Conservation (phyloP, 2,113 vertebrate species). For the Pterocles burchelli region DNA sequence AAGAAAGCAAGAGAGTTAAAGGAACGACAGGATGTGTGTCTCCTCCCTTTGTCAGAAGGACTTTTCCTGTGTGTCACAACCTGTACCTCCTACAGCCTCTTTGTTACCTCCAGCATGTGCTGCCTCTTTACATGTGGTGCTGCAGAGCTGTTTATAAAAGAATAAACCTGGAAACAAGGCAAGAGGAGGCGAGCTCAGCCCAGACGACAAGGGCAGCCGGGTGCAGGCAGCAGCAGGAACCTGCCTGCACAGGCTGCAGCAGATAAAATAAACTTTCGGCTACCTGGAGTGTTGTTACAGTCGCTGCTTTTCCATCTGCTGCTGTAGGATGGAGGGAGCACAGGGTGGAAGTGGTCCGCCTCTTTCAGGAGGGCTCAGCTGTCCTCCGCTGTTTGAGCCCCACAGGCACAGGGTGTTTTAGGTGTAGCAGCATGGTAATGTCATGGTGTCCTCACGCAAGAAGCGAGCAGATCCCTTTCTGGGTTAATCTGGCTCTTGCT, state of each 20-base stretch:
- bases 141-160: background rate
- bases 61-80: no score
- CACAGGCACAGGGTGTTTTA: rapidly evolving
- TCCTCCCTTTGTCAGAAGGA: background rate
- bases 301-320: rapidly evolving
- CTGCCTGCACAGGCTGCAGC: background rate
- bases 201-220: background rate
- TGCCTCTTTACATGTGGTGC: background rate
- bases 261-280: background rate
- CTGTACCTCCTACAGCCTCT: rapidly evolving
- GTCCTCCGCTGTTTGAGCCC: rapidly evolving
- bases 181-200: rapidly evolving
- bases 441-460: background rate
- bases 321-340: background rate
- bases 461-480: rapidly evolving
- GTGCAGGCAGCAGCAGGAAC: background rate
- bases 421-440: rapidly evolving
- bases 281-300: background rate
- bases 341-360: background rate
- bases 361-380: background rate
- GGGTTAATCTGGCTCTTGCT: background rate
- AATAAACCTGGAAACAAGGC: background rate
- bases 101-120: rapidly evolving
- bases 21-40: rapidly evolving
- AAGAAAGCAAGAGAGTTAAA: constrained; percentile 23